Evolutionary conservation across 2,113 vertebrate species (phyloP).

Genomic region (Telmatochromis brachygnathus): DNA sequence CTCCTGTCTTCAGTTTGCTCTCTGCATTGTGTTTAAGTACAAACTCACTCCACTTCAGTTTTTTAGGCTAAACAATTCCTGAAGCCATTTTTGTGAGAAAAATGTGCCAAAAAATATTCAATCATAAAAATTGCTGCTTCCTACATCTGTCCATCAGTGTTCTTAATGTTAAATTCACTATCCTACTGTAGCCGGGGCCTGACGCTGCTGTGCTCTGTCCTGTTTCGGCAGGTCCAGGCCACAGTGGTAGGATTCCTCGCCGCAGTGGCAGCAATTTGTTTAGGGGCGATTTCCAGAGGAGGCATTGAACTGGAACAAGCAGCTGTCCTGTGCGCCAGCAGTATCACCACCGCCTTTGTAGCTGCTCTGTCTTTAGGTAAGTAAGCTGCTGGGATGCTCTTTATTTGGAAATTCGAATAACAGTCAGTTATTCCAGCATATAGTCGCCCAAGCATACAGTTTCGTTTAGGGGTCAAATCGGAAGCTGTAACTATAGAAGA

Average conservation of each 20-base stretch:
- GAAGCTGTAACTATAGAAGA: not conserved
- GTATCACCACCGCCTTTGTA: constrained; percentile 84
- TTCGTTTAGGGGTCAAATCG: not conserved
- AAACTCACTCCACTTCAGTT: not conserved
- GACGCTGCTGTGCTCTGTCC: not conserved
- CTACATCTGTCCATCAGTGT: not conserved
- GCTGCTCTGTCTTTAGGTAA: constrained; percentile 86
- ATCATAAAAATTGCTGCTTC: not conserved
- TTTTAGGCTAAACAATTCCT: not conserved
- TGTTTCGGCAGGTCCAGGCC: constrained; percentile 81
- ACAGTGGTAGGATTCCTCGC: constrained; percentile 92
- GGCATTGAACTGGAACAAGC: constrained; percentile 79
- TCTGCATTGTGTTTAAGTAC: not conserved
- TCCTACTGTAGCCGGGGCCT: not conserved
- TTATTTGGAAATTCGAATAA: not conserved
- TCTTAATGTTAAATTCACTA: not conserved
- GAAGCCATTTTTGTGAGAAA: not conserved
- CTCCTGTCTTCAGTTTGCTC: not conserved
- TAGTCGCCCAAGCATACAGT: not conserved
- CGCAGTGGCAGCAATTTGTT: constrained; percentile 80
- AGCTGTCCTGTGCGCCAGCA: constrained; percentile 87
- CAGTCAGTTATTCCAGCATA: not conserved
- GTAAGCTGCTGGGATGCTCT: not conserved
- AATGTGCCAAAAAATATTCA: not conserved
- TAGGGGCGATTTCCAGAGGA: constrained; percentile 80